phyloP scores from a whole-genome alignment of 2,888 invertebrate species.

The Polylopha cassiicola region DNA sequence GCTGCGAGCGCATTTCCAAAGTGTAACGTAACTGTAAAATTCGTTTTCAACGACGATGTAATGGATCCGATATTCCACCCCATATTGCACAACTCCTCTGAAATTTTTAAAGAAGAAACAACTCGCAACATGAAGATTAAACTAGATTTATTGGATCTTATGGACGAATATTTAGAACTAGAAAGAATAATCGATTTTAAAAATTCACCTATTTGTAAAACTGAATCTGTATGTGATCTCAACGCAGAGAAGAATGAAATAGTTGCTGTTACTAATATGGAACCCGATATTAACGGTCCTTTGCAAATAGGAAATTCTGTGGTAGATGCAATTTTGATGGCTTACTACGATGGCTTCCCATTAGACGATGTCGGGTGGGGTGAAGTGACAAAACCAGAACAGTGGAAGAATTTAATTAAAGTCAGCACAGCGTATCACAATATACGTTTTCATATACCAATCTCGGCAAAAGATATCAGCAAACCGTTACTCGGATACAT shows the following conservation, averaged over 20 bases:
- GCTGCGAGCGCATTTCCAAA: conserved; percentile 9
- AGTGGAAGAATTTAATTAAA: conserved; percentile 9
- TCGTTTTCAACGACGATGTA: neutral
- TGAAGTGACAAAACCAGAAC: neutral
- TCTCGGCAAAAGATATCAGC: conserved; percentile 9
- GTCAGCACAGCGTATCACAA: conserved; percentile 11
- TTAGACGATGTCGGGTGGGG: conserved; percentile 10
- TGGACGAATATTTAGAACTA: neutral
- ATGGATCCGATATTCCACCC: conserved; percentile 11
- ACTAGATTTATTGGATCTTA: conserved; percentile 3
- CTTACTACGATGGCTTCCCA: conserved; percentile 12
- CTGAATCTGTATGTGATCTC: conserved; percentile 7
- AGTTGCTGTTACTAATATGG: conserved; percentile 1
- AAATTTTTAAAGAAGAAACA: neutral
- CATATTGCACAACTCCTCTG: conserved; percentile 4
- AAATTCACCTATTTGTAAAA: conserved; percentile 11
- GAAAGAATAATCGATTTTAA: conserved; percentile 10
- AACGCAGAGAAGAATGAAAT: neutral
- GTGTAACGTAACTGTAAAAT: conserved; percentile 7
- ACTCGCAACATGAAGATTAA: conserved; percentile 7
- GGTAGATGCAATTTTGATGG: conserved; percentile 15
- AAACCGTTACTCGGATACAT: conserved; percentile 8
- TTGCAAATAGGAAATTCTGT: conserved; percentile 8
- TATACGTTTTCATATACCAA: conserved; percentile 11
- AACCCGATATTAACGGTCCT: conserved; percentile 12